A percentile compares a stretch with the other conserved stretches of the same genome.
These are phyloP conservation scores for Diplosoma virens DNA, from an alignment of 23 tunicate genomes.

Conservation along the genomic window DNA sequence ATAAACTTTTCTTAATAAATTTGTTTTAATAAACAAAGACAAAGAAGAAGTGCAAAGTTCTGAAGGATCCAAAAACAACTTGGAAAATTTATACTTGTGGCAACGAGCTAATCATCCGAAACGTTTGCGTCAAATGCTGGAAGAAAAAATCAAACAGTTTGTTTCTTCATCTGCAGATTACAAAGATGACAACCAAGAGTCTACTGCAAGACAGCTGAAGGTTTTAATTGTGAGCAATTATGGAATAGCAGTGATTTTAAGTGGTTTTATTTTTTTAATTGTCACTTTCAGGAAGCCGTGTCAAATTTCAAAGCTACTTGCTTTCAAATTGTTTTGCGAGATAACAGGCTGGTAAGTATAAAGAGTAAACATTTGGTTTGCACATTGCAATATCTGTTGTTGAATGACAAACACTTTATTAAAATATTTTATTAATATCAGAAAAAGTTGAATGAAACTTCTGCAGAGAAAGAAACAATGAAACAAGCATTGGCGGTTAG, in stretches of 20 bases:
- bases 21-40: too few species aligned
- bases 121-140: not conserved
- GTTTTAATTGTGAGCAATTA: not conserved
- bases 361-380: not conserved
- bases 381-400: not conserved
- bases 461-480: not conserved
- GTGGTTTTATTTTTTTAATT: not conserved
- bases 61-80: too few species aligned
- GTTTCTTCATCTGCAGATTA: too few species aligned
- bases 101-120: slow-evolving; percentile 22
- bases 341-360: slow-evolving; percentile 41
- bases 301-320: slow-evolving; percentile 12
- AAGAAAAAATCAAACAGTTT: slow-evolving; percentile 46
- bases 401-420: too few species aligned
- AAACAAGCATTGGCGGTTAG: slow-evolving; percentile 15
- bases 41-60: too few species aligned
- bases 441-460: slow-evolving; percentile 35
- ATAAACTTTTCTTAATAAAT: too few species aligned
- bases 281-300: slow-evolving; percentile 23
- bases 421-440: too few species aligned
- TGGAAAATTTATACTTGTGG: slow-evolving; percentile 39
- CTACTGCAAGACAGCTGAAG: not conserved
- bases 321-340: slow-evolving; percentile 7
- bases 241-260: not conserved
- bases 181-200: not conserved